Base-by-base conservation (phyloP, 2,888 invertebrate species). In the Callimorpha dominula region DNA sequence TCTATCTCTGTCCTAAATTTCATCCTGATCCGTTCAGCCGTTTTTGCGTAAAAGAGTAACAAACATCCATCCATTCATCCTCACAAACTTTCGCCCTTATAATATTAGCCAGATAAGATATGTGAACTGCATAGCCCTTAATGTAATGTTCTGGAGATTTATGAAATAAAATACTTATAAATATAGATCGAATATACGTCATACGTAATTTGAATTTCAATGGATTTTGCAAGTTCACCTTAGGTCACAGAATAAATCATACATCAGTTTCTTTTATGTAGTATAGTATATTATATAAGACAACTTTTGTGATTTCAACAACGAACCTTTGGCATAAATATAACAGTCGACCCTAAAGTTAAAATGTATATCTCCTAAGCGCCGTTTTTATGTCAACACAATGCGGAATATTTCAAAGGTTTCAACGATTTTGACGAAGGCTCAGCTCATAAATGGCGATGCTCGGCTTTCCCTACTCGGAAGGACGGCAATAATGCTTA, bases 321-420 rank as follows among this genome's bases (percentile, higher is more conserved):
- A n/a, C 54, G 52, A 67, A 52, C 67, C 40, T 17, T 78, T 78
- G 65, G 70, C 64, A 69, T 72, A 68, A 76, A 72, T 42, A 57
- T 42, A 52, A 80, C 50, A 57, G 73, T 15, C 72, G 63, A 20
- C 65, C 17, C 49, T 64, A 20, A 70, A 75, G 65, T 72, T 66
- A 69, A 79, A 84, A 74, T 72, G 65, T 74, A 71, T 75, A 73
- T 75, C 75, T 46, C 65, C 62, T 40, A 83, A 83, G 72, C 54
- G 60, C 52, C 68, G 74, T 73, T 81, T 85, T 83, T 78, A 78
- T 76, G 69, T 20, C 73, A 57, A 68, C 78, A 81, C 78, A 84
- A 85, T 78, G 70, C 72, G 70, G 54, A 43, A 68, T 69, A 68
- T 77, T 80, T 77, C 71, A 84, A 84, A 78, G 68, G 80, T 69